phyloP scores from a whole-genome alignment of 2,113 vertebrate genomes.

The Phoxinus phoxinus region DNA sequence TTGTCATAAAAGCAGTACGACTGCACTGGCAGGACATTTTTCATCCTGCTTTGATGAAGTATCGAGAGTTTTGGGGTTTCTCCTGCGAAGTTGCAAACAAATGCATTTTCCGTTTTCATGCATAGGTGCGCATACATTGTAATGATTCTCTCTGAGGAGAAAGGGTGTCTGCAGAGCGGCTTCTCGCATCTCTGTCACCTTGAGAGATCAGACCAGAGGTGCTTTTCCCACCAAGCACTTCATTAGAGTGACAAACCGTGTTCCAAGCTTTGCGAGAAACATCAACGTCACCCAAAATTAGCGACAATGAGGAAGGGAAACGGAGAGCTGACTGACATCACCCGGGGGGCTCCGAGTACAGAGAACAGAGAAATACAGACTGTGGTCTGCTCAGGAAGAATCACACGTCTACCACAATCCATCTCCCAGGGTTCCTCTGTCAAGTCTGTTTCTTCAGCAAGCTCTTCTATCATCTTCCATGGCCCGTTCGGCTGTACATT shows the following conservation, averaged over 20 bases:
- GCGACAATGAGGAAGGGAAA: not conserved
- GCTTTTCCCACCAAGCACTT: slow-evolving; percentile 41
- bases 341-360: slow-evolving; percentile 18
- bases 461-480: slow-evolving; percentile 26
- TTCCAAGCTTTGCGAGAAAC: slow-evolving; percentile 32
- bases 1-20: not conserved
- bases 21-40: slow-evolving; percentile 11
- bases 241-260: slow-evolving; percentile 52
- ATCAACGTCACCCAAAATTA: slow-evolving; percentile 40
- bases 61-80: slow-evolving; percentile 38
- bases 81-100: slow-evolving; percentile 28
- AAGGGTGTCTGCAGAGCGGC: slow-evolving; percentile 26
- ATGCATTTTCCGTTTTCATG: slow-evolving; percentile 8
- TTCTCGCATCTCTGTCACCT: slow-evolving; percentile 41
- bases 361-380: slow-evolving; percentile 27
- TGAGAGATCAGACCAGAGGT: slow-evolving; percentile 47
- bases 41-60: slow-evolving; percentile 37
- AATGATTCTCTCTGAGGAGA: slow-evolving; percentile 31
- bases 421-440: slow-evolving; percentile 34
- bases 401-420: slow-evolving; percentile 29
- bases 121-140: not conserved
- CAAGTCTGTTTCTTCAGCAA: slow-evolving; percentile 11
- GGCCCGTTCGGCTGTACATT: slow-evolving; percentile 24
- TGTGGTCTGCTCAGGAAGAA: slow-evolving; percentile 14
- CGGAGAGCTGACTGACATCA: slow-evolving; percentile 38